These are phyloP conservation scores for Lordiphosa stackelbergi DNA, from an alignment of 1,140 invertebrate genomes.

Conservation along the genomic window DNA sequence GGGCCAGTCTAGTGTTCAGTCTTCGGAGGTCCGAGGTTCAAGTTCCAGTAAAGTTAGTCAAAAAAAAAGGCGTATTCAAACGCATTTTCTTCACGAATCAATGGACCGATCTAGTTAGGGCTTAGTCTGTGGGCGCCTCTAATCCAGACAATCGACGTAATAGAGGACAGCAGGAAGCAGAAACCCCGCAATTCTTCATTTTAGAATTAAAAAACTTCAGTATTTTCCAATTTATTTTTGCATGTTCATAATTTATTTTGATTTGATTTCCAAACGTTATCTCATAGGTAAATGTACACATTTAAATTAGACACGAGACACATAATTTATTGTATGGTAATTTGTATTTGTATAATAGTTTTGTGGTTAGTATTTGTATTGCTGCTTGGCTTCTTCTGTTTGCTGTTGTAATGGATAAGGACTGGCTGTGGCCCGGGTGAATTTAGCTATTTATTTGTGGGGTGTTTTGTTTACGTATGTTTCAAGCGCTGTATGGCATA, in stretches of 20 bases:
- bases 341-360: constrained; percentile 48
- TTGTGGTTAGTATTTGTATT: constrained; percentile 25
- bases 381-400: constrained; percentile 9
- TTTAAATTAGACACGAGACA: constrained; percentile 73
- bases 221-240: background rate
- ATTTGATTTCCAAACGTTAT: constrained; percentile 63
- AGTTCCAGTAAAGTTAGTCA: too few species aligned
- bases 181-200: background rate
- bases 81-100: too few species aligned
- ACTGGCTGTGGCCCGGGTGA: constrained; percentile 30
- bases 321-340: constrained; percentile 50
- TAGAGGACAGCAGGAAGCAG: too few species aligned
- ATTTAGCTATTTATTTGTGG: constrained; percentile 56
- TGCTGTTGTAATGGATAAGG: background rate
- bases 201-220: background rate
- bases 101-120: too few species aligned
- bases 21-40: too few species aligned
- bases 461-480: constrained; percentile 45
- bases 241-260: constrained; percentile 61
- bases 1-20: too few species aligned
- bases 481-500: constrained; percentile 64
- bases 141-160: too few species aligned
- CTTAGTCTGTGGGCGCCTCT: too few species aligned
- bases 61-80: too few species aligned
- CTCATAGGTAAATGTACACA: constrained; percentile 57